Evolutionary conservation across 2,113 vertebrate species (phyloP), one percentile per base, ranked within the genome.

Genomic region (Gnathonemus echidnorhynchus): DNA sequence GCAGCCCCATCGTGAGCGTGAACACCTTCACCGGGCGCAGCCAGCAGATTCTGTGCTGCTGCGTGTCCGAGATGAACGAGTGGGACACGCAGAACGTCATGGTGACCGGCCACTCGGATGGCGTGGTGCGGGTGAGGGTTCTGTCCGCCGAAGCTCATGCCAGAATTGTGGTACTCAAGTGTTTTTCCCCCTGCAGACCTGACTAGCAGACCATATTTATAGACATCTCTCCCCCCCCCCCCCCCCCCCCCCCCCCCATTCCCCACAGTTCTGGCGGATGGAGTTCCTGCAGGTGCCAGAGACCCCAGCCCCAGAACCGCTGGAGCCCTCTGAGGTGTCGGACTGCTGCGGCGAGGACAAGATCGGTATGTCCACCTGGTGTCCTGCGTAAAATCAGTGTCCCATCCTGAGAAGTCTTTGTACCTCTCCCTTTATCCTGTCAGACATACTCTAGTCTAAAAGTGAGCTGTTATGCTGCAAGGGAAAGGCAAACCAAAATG

Each of bases 21-120:
- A 99, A 99, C 95, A 99, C 98, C 0, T 99, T 99, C 95, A 99
- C 98, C 0, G 98, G 98, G 1, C 95, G 97, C 91, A 99, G 97
- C 92, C 98, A 99, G 94, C 98, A 98, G 88, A 99, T 99, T 42
- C 91, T 97, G 89, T 99, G 98, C 94, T 99, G 98, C 94, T 98
- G 98, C 87, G 95, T 99, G 92, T 99, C 98, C 0, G 98, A 99
- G 95, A 99, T 99, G 98, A 99, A 98, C 0, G 98, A 99, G 89
- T 99, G 98, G 98, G 98, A 99, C 94, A 99, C 97, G 0, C 98
- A 99, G 96, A 99, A 99, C 0, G 98, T 99, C 93, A 98, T 99
- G 1, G 97, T 99, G 35, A 99, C 98, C 0, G 98, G 98, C 15
- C 98, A 99, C 94, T 99, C 98, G 0, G 98, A 99, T 0, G 98